Base-by-base conservation (phyloP, 1,140 invertebrate genomes). In the Aphelenchoides besseyi region DNA sequence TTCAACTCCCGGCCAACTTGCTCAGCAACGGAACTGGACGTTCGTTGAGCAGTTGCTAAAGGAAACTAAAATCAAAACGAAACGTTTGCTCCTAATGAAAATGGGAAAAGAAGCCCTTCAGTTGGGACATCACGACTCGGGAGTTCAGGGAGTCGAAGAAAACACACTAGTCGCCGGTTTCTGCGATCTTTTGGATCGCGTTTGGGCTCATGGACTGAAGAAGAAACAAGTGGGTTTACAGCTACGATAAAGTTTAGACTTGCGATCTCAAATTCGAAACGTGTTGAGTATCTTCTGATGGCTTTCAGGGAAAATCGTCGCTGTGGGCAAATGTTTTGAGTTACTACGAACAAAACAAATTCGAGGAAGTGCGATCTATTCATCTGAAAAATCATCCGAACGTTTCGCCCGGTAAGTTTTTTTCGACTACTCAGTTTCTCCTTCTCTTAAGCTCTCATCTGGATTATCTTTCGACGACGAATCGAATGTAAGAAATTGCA, bases 1-100 rank as follows among this genome's bases (percentile, higher is more conserved):
- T n/a, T n/a, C n/a, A n/a, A 63, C 71, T 3, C 81, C 79, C 9
- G 71, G 79, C 9, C 81, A 82, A n/a, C 83, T 87, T 75, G 93
- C 93, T n/a, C 93, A 97, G 85, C 94, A 97, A 86, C 93, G 93
- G 16, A 97, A 98, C 86, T 95, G 93, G 91, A 93, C 92, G 48
- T 98, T 98, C 88, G 94, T 99, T 23, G 93, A 98, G 83, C 94
- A 95, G 82, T 88, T 98, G 73, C 87, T 98, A 16, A 87, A 86
- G 76, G 89, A 89, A 79, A 87, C 86, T 53, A 89, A 88, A 83
- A 78, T 71, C 2, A 83, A 79, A 64, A 98, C 95, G 0, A 98
- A 98, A 87, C 87, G 94, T 81, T 97, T 98, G 93, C 86, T 98
- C 33, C 89, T 99, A 0, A 93, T 96, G 78, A 98, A 98, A 88